Conservation (phyloP, 2,113 vertebrate species). For the Eidolon helvum region DNA sequence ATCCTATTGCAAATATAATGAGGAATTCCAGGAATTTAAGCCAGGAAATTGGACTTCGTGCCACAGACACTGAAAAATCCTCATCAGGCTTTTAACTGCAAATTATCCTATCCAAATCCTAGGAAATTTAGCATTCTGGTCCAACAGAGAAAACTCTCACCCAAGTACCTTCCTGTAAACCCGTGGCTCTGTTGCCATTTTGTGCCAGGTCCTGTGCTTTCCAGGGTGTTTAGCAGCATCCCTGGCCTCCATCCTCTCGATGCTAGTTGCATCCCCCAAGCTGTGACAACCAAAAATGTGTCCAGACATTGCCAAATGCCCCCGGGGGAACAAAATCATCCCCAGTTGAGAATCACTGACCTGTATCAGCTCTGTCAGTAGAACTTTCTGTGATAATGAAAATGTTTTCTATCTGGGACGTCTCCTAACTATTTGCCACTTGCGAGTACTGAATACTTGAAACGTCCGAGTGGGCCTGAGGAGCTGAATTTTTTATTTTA, state of each 20-base stretch:
- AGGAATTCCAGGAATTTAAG: not conserved
- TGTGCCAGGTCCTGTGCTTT: fast-evolving
- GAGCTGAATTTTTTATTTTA: not conserved
- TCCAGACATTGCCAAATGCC: not conserved
- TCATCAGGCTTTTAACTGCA: not conserved
- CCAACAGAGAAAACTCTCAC: not conserved
- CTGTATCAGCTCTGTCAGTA: not conserved
- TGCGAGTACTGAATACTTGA: not conserved
- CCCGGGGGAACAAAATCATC: not conserved
- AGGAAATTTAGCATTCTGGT: not conserved
- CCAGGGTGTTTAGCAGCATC: fast-evolving
- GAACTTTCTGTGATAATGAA: not conserved
- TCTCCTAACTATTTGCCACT: no score
- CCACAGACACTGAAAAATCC: no score
- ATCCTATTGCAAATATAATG: not conserved
- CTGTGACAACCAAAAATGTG: not conserved
- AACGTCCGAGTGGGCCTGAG: not conserved
- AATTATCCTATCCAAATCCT: not conserved
- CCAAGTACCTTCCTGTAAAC: not conserved
- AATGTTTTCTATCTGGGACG: fast-evolving
- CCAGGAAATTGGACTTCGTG: not conserved
- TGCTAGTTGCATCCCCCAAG: not conserved
- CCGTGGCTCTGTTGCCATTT: fast-evolving
- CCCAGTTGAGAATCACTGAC: not conserved
- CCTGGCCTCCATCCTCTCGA: no score